phyloP scores from a whole-genome alignment of 2,888 invertebrate genomes.

The Leptopilina syphax region DNA sequence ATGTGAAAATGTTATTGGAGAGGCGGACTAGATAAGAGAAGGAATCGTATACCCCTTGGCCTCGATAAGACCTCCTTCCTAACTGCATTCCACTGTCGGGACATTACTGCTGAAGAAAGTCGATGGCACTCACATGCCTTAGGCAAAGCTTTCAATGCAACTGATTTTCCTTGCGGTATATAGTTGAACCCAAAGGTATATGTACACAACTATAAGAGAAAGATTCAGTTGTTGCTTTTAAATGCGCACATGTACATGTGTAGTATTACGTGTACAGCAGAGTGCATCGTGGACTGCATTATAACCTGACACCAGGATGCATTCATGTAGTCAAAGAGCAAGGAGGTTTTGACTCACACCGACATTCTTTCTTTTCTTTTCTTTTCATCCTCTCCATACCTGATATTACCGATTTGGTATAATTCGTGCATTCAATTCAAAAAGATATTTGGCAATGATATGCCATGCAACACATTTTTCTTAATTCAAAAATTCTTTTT shows the following conservation, averaged over 20 bases:
- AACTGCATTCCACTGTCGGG: slow-evolving; percentile 58
- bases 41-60: slow-evolving; percentile 52
- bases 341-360: slow-evolving; percentile 62
- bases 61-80: slow-evolving; percentile 52
- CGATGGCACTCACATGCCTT: slow-evolving; percentile 43
- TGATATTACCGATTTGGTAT: slow-evolving; percentile 35
- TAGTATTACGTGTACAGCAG: background rate
- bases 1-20: slow-evolving; percentile 49
- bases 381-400: slow-evolving; percentile 40
- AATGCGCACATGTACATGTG: slow-evolving; percentile 9
- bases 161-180: slow-evolving; percentile 47
- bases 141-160: slow-evolving; percentile 48
- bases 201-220: slow-evolving; percentile 43
- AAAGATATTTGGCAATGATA: slow-evolving; percentile 29
- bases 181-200: slow-evolving; percentile 35
- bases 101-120: slow-evolving; percentile 62
- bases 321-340: slow-evolving; percentile 59
- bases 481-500: too few species aligned
- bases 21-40: slow-evolving; percentile 54
- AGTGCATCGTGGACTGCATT: slow-evolving; percentile 54
- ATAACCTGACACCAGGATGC: slow-evolving; percentile 47
- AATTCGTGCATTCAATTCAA: slow-evolving; percentile 27
- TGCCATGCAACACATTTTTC: background rate
- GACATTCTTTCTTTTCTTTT: slow-evolving; percentile 59
- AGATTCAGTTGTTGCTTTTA: slow-evolving; percentile 42